Base-by-base conservation (phyloP, 2,113 vertebrate species). In the Platanista minor region DNA sequence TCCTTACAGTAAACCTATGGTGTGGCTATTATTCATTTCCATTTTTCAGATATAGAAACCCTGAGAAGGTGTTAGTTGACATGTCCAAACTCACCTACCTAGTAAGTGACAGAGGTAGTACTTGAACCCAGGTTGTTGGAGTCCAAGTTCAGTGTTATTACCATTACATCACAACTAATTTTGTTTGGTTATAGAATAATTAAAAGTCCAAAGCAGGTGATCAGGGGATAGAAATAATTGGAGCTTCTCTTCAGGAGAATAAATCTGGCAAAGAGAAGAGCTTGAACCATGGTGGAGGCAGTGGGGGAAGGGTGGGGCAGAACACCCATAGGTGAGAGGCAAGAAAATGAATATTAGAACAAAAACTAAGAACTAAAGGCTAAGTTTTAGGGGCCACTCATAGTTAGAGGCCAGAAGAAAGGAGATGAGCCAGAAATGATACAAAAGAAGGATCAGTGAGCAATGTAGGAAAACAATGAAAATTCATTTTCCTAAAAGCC, bases 351-450 rank as follows among this genome's bases (percentile, higher is more conserved):
- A 31, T 39, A 69, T 59, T 64, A 87, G 69, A 43, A 66, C 25
- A 41, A 86, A 94, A 91, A 59, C 13, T 69, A 59, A 86, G 43
- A 81, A 36, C 14, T 71, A 62, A 91, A 94, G 64, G 64, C 36
- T 54, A 41, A 85, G 59, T 20, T 27, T 66, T 66, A 88, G 54
- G 61, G 8, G 33, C 21, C 29, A 85, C 21, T 36, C 13, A 54
- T 74, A 52, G 61, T 46, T 46, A 81, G 69, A 77, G 75, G 9
- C 67, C 36, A 75, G 23, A 82, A 83, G 72, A 33, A 59, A 83
- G 71, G 15, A 87, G 18, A 93, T 29, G 17, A 92, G 46, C 43
- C 67, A 94, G 67, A 87, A 96, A 91, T 88, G 78, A 93, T 69
- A 25, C 18, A 21, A 49, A 67, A 86, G 69, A 84, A 74, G 11